phyloP scores from a whole-genome alignment of 2,113 vertebrate genomes.

The Brachypteracias leptosomus region DNA sequence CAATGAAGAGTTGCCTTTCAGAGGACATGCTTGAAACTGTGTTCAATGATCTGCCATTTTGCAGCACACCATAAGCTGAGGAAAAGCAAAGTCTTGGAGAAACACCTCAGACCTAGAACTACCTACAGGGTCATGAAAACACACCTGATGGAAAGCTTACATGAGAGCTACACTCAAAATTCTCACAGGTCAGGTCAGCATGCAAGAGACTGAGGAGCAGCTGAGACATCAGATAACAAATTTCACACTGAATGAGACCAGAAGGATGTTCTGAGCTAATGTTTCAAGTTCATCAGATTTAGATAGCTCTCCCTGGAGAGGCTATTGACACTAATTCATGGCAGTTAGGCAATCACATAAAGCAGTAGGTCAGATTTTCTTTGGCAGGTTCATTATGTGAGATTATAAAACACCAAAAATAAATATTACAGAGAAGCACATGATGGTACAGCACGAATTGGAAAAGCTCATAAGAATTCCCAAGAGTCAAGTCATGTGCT shows the following conservation, averaged over 20 bases:
- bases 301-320: background rate
- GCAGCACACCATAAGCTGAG: background rate
- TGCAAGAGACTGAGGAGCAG: background rate
- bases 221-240: background rate
- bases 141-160: background rate
- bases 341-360: background rate
- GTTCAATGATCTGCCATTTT: background rate
- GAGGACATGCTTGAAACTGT: background rate
- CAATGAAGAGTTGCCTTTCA: background rate
- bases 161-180: background rate
- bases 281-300: background rate
- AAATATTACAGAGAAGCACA: background rate
- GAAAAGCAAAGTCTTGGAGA: background rate
- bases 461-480: background rate
- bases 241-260: background rate
- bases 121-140: background rate
- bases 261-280: background rate
- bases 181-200: background rate
- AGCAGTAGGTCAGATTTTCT: background rate
- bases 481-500: background rate
- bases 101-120: background rate
- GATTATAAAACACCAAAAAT: background rate
- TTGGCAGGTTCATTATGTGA: background rate
- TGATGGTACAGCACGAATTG: background rate
- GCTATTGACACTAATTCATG: background rate